These are phyloP conservation scores for Ochlodes sylvanus DNA, from an alignment of 2,888 invertebrate species.

Conservation along the genomic window DNA sequence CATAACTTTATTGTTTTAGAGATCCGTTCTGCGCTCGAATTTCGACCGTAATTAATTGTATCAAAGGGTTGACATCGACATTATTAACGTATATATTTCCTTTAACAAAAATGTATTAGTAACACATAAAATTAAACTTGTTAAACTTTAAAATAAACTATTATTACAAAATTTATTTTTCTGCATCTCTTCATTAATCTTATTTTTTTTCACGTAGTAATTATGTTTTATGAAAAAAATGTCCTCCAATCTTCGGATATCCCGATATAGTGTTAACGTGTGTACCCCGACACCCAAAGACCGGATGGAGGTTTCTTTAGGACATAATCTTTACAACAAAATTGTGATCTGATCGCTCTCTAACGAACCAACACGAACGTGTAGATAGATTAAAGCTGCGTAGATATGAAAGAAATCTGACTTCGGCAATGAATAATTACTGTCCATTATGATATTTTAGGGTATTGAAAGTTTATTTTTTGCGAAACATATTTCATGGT, in stretches of 20 bases:
- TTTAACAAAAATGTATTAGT: background rate
- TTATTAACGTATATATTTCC: no score
- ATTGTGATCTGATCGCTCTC: conserved; percentile 78
- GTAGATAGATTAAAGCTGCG: conserved; percentile 74
- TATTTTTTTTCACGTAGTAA: no score
- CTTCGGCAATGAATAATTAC: conserved; percentile 57
- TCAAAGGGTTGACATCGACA: no score
- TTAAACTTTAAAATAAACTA: no score
- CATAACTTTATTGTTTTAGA: no score
- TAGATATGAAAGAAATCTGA: conserved; percentile 62
- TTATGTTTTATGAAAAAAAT: no score
- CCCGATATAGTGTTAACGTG: conserved; percentile 50
- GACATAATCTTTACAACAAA: conserved; percentile 84
- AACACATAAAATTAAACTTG: background rate
- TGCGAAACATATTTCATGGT: background rate
- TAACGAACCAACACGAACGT: conserved; percentile 75
- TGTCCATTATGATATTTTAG: conserved; percentile 35
- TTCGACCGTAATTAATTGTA: no score
- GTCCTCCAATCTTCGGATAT: background rate
- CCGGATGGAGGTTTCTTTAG: conserved; percentile 81
- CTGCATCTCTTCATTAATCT: background rate
- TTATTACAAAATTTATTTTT: no score
- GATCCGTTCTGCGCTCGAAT: no score
- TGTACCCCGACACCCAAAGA: conserved; percentile 61
- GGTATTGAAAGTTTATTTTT: conserved; percentile 20